phyloP scores from a whole-genome alignment of 2,797 vertebrate genomes.

The Dromococcyx pavoninus region DNA sequence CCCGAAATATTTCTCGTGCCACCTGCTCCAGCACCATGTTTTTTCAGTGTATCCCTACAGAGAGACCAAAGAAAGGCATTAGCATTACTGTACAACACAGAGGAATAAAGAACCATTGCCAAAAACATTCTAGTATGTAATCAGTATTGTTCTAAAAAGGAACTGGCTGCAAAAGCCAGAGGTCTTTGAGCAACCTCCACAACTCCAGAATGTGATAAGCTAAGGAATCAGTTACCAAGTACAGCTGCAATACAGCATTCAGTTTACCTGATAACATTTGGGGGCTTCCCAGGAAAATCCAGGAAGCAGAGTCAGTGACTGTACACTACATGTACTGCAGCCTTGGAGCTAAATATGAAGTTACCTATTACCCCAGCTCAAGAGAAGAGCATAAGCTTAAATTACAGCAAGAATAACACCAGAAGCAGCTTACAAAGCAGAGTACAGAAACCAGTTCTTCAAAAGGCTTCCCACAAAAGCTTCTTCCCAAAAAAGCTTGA shows the following conservation, averaged over 20 bases:
- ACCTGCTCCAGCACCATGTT: slow-evolving; percentile 93
- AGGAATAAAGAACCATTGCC: not conserved
- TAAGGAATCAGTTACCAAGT: not conserved
- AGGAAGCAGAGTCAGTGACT: not conserved
- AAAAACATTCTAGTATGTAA: not conserved
- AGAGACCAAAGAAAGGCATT: not conserved
- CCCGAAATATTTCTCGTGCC: slow-evolving; percentile 97
- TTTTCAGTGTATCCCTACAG: slow-evolving; percentile 87
- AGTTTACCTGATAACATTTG: not conserved
- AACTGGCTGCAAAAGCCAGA: not conserved
- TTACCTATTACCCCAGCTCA: not conserved
- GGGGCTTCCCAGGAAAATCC: not conserved
- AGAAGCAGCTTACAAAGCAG: not conserved
- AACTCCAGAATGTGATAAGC: not conserved
- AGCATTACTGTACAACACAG: not conserved
- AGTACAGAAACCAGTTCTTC: not conserved
- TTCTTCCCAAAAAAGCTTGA: not conserved
- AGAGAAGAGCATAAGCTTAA: not conserved
- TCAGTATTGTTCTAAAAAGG: not conserved
- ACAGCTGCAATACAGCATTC: not conserved
- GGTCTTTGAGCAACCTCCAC: not conserved
- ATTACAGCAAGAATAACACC: not conserved
- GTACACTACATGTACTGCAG: not conserved
- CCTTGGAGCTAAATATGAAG: not conserved
- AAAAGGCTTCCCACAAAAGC: not conserved